Evolutionary conservation across 2,797 vertebrate species (phyloP).

Genomic region (Loriculus beryllinus): DNA sequence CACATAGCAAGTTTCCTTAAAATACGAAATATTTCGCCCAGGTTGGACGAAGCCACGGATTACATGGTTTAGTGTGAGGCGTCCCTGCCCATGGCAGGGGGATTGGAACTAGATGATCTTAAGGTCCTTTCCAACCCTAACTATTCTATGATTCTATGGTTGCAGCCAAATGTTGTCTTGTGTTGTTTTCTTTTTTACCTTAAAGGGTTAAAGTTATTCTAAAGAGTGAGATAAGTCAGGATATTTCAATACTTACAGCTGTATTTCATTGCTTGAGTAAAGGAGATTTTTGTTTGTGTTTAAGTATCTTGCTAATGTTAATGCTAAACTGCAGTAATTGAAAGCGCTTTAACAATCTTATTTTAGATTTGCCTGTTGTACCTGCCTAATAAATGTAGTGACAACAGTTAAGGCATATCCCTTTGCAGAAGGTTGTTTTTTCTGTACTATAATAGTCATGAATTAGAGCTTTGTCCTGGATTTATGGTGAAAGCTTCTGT

Average conservation of each 20-base stretch:
- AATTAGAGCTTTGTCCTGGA: not conserved
- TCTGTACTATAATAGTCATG: not conserved
- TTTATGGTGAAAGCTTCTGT: not conserved
- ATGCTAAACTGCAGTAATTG: not conserved
- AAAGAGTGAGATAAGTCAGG: not conserved
- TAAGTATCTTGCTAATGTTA: not conserved
- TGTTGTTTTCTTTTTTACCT: not conserved
- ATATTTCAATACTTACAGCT: not conserved
- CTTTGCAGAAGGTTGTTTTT: not conserved
- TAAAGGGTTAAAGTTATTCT: not conserved
- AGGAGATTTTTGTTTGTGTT: not conserved
- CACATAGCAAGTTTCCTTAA: not conserved
- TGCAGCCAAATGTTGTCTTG: not conserved
- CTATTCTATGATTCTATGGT: too few species aligned
- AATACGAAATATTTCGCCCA: not conserved
- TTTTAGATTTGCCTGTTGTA: not conserved
- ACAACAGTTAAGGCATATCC: not conserved
- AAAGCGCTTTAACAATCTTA: not conserved
- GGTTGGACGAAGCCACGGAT: too few species aligned
- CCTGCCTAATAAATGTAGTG: not conserved
- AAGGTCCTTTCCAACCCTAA: too few species aligned
- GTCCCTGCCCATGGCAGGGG: too few species aligned
- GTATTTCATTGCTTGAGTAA: not conserved
- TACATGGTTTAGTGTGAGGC: too few species aligned
- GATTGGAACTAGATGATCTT: too few species aligned